Conservation (phyloP, 2,113 vertebrate genomes). For the Callaeas wilsoni region DNA sequence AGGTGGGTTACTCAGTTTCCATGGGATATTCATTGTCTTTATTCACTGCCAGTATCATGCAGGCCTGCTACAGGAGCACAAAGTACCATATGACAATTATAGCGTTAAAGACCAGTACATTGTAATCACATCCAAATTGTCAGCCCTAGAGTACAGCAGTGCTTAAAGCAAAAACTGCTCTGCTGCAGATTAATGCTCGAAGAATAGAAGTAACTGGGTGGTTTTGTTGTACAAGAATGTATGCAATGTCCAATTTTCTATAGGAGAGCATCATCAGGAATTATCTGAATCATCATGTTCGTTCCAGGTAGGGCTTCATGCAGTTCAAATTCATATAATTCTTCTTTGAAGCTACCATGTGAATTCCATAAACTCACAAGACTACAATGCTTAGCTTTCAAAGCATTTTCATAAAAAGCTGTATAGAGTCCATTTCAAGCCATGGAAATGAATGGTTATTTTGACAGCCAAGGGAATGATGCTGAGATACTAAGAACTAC, state of each 20-base stretch:
- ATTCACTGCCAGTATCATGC: neutral
- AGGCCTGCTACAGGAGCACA: neutral
- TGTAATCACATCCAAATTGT: neutral
- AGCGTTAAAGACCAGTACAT: neutral
- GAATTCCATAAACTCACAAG: neutral
- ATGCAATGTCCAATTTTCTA: neutral
- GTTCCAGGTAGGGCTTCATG: neutral
- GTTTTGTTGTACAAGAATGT: neutral
- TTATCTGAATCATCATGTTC: neutral
- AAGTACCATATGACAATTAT: neutral
- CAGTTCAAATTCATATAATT: neutral
- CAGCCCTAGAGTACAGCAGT: neutral
- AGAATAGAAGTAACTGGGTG: neutral
- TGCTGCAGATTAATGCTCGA: neutral
- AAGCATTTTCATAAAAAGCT: neutral
- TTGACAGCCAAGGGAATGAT: constrained; percentile 2
- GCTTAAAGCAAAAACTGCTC: neutral
- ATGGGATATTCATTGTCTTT: neutral
- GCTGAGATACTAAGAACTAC: constrained; percentile 11
- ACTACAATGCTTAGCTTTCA: neutral
- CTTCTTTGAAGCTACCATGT: neutral
- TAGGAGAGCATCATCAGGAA: neutral
- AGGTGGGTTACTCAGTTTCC: neutral
- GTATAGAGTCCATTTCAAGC: constrained; percentile 18
- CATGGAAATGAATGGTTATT: constrained; percentile 17